Base-by-base conservation (phyloP, 2,888 invertebrate species). In the Sinodicranocentrus sp. region DNA sequence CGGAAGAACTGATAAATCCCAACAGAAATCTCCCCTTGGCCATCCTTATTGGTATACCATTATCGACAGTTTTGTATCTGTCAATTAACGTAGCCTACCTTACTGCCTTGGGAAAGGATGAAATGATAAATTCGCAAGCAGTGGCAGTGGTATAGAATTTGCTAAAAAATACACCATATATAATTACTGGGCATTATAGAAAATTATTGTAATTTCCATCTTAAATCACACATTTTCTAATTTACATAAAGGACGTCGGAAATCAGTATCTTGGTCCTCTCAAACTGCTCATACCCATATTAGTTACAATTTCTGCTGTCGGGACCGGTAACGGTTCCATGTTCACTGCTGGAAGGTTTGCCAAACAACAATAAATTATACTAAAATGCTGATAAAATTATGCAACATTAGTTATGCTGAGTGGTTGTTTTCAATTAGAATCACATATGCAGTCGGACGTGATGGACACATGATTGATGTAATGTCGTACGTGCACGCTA, bases 1-100 rank as follows among this genome's bases (percentile, higher is more conserved):
- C 99, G 86, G 99, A 99, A 92, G 99, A 99, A 92, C 96, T 99
- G 88, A 96, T 98, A 91, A 97, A 98, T 91, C 99, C 99, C 84
- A 52, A 75, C 10, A 78, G 82, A 57, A 88, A 88, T 84, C 75
- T 88, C 17, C 88, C 88, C 17, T 57, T 85, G 13, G 96, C 98
- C 88, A 98, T 98, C 89, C 94, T 96, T 90, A 97, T 98, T 90
- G 98, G 97, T 75, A 97, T 98, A 89, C 98, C 98, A 1, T 92
- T 98, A 91, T 98, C 98, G 87, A 98, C 98, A 39, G 91, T 97
- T 59, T 97, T 97, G 91, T 98, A 98, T 91, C 94, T 97, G 76
- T 92, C 98, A 88, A 97, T 98, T 90, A 98, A 98, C 92, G 93
- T 98, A 86, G 97, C 98, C 57, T 98, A 98, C 91, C 92, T 98